These are phyloP conservation scores for Drosophila watanabei DNA, from an alignment of 1,140 invertebrate genomes.

Conservation along the genomic window DNA sequence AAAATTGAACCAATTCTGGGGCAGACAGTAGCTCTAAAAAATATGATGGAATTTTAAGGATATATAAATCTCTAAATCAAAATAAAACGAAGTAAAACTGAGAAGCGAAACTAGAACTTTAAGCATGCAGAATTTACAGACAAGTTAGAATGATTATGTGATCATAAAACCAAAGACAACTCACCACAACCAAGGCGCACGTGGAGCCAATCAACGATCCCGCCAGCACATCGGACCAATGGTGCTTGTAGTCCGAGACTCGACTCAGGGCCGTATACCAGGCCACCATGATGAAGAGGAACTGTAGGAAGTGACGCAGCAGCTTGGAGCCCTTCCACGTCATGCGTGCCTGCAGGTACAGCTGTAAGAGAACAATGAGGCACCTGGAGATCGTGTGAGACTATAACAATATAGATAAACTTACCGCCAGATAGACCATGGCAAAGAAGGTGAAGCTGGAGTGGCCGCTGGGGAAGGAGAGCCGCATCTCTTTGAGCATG, in stretches of 20 bases:
- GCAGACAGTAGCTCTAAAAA: conserved; percentile 74
- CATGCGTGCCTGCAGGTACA: conserved; percentile 93
- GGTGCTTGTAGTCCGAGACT: conserved; percentile 98
- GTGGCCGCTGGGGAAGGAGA: conserved; percentile 94
- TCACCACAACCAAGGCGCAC: conserved; percentile 88
- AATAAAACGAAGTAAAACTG: not conserved
- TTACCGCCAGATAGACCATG: conserved; percentile 93
- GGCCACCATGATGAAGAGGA: conserved; percentile 90
- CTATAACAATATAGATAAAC: conserved; percentile 82
- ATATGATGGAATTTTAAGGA: conserved; percentile 46
- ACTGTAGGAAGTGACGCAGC: conserved; percentile 91
- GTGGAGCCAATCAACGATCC: conserved; percentile 87
- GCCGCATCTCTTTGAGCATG: conserved; percentile 90
- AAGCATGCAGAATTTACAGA: not conserved
- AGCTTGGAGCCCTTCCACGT: conserved; percentile 91
- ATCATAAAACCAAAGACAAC: conserved; percentile 59
- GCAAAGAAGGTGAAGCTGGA: conserved; percentile 93
- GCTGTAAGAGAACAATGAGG: conserved; percentile 86
- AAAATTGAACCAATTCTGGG: conserved; percentile 78
- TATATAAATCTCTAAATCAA: not conserved
- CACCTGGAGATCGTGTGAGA: conserved; percentile 25
- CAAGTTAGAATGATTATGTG: not conserved
- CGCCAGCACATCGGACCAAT: conserved; percentile 91
- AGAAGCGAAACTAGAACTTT: not conserved
- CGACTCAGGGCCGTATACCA: conserved; percentile 94